Conservation (phyloP, 2,113 vertebrate species). For the Istiophorus platypterus region DNA sequence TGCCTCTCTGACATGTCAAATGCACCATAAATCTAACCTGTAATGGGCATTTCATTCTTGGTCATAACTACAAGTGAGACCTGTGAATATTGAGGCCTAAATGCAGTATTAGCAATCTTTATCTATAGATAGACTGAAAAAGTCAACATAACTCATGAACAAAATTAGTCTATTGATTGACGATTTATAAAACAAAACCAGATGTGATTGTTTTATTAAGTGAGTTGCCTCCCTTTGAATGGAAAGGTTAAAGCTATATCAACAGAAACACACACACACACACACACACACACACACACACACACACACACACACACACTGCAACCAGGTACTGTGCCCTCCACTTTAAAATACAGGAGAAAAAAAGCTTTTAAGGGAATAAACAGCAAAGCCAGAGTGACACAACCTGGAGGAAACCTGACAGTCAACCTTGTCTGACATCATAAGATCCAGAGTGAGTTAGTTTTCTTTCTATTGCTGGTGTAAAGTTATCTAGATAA, state of each 20-base stretch:
- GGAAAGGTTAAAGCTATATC: background rate
- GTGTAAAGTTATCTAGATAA: background rate
- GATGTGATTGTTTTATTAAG: background rate
- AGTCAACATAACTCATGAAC: too few relatives aligned
- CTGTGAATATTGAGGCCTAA: background rate
- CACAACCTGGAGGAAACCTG: background rate
- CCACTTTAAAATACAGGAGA: background rate
- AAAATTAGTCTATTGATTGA: background rate
- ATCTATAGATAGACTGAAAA: background rate
- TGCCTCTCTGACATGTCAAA: constrained; percentile 11
- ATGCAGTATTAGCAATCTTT: background rate
- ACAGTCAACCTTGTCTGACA: background rate
- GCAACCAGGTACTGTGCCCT: background rate
- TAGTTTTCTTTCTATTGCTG: background rate
- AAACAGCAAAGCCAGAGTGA: background rate
- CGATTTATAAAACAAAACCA: background rate
- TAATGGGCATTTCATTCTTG: background rate
- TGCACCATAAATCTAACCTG: constrained; percentile 15
- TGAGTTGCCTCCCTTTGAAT: background rate
- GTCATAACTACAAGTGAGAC: too few relatives aligned
- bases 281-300: background rate
- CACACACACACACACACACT: background rate
- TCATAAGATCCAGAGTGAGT: background rate
- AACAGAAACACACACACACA: background rate
- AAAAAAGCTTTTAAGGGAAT: background rate